Evolutionary conservation across 2,888 invertebrate species (phyloP).

Genomic region (Microplitis deprimator): DNA sequence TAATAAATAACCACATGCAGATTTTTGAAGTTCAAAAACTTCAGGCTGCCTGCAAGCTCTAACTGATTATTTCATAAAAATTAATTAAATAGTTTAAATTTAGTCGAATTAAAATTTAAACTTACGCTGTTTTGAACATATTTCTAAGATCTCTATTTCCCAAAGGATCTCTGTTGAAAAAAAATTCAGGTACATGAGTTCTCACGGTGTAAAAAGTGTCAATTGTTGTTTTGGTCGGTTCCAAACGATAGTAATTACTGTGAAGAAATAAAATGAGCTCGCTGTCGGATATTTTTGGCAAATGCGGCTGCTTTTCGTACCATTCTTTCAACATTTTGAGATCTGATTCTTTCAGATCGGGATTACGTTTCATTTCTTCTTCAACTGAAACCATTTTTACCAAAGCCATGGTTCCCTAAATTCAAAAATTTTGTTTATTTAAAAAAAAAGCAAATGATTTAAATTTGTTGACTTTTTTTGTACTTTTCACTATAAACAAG

Average conservation of each 20-base stretch:
- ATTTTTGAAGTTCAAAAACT: too few relatives aligned
- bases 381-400: conserved; percentile 64
- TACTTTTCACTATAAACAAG: too few relatives aligned
- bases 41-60: too few relatives aligned
- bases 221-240: conserved; percentile 79
- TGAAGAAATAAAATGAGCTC: conserved; percentile 79
- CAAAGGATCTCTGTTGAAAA: conserved; percentile 70
- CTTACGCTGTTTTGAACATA: conserved; percentile 73
- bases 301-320: conserved; percentile 80
- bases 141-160: conserved; percentile 71
- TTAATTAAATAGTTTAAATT: too few relatives aligned
- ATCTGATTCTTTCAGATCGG: conserved; percentile 76
- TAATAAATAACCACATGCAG: too few relatives aligned
- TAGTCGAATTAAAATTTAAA: neutral
- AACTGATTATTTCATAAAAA: too few relatives aligned
- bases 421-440: neutral
- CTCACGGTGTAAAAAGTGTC: conserved; percentile 80
- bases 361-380: conserved; percentile 77
- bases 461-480: too few relatives aligned
- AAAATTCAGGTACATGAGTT: conserved; percentile 75
- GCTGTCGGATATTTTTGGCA: conserved; percentile 75
- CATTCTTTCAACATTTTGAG: conserved; percentile 76
- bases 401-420: conserved; percentile 37
- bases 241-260: conserved; percentile 80
- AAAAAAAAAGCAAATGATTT: neutral